Evolutionary conservation across 2,888 invertebrate species (phyloP), one percentile per base, ranked within the genome.

Genomic region (Phaonia tiefii): DNA sequence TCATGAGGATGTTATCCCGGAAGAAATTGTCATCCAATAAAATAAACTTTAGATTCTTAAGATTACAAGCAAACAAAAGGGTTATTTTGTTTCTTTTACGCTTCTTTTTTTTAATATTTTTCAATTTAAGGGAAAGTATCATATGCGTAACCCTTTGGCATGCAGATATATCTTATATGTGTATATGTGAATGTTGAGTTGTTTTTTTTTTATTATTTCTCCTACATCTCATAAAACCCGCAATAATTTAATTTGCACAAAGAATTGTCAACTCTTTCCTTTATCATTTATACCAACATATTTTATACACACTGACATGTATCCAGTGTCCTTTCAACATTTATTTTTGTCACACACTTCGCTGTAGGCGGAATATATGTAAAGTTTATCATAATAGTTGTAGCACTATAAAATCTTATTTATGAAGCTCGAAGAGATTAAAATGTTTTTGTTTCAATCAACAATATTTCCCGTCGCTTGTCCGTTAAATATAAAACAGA

Each of bases 221-320:
- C 63, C 71, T 72, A 65, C 75, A 78, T 78, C 75, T 78, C 69
- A 81, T 81, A 78, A 81, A 78, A 65, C 72, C 78, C 75, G 78
- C 75, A 78, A 81, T 81, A 81, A 81, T 81, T 81, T 81, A 81
- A 81, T 81, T 81, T 81, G 81, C 75, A 78, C 78, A 81, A 63
- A 73, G 75, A 69, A 78, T 78, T 81, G 78, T 81, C 78, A 78
- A 81, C 63, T 77, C 65, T 72, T 60, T 66, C 72, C 22, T 49
- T 72, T 63, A 0, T 15, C 20, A 10, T 10, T 71, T 26, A 54
- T 69, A n/a, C n/a, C n/a, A n/a, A n/a, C n/a, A n/a, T n/a, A n/a
- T n/a, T n/a, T 31, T 8, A 8, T 31, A 31, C 31, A 31, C 31
- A 31, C 31, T 5, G 31, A 31, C 31, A 31, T 31, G 31, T 31